Evolutionary conservation across 2,797 vertebrate species (phyloP).

Genomic region (Artibeus lituratus): DNA sequence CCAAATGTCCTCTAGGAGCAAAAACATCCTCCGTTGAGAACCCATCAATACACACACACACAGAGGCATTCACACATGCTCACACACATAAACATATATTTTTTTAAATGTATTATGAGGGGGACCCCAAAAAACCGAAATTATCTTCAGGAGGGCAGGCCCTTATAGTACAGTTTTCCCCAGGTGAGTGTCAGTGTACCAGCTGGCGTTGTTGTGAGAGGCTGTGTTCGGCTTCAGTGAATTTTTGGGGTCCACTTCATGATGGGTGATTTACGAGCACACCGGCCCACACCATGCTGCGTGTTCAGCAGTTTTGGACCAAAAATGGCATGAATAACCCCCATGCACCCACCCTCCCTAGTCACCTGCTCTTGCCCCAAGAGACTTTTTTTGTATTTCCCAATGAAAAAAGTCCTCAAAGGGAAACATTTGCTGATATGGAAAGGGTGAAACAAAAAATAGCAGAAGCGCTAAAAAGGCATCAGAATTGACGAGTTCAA

Average conservation of each 20-base stretch:
- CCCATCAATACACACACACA: background rate
- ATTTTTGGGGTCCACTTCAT: background rate
- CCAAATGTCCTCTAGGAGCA: background rate
- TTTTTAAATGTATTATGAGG: background rate
- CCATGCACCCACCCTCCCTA: too few species aligned
- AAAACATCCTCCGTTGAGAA: background rate
- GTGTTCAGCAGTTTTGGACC: background rate
- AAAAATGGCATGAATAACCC: background rate
- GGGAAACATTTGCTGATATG: background rate
- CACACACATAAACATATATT: background rate
- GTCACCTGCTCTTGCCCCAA: background rate
- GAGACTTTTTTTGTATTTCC: background rate
- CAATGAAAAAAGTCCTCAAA: background rate
- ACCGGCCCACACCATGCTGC: background rate
- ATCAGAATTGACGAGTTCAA: background rate
- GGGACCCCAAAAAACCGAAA: background rate
- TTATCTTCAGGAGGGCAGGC: background rate
- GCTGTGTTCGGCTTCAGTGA: background rate
- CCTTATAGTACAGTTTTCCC: background rate
- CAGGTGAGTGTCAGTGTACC: background rate
- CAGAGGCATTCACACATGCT: background rate
- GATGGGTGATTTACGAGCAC: background rate
- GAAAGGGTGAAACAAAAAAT: background rate
- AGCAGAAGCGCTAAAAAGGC: background rate
- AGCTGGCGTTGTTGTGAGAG: background rate